phyloP scores from a whole-genome alignment of 2,888 invertebrate species.

The Automeris io region DNA sequence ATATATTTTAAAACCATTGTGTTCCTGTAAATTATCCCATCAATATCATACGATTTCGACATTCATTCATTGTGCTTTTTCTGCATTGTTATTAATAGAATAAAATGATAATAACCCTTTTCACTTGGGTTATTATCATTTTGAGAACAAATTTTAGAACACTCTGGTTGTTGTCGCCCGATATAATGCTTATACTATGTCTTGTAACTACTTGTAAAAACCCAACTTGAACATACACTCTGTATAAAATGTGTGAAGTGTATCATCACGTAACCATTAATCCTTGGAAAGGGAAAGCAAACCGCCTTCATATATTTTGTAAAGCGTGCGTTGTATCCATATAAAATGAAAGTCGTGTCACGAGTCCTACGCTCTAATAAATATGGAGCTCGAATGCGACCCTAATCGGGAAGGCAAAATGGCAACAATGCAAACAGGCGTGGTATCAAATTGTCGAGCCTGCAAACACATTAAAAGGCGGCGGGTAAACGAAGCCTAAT shows the following conservation, averaged over 20 bases:
- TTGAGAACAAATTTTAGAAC: no score
- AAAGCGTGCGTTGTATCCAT: constrained; percentile 49
- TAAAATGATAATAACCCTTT: no score
- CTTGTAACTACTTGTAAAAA: no score
- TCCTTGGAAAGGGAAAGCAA: constrained; percentile 42
- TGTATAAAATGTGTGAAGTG: constrained; percentile 11
- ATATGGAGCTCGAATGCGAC: constrained; percentile 69
- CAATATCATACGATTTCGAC: no score
- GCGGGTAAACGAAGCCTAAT: constrained; percentile 62
- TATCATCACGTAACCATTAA: constrained; percentile 27
- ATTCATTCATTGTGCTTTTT: no score
- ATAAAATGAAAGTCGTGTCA: constrained; percentile 70
- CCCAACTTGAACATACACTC: no score
- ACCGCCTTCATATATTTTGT: constrained; percentile 38
- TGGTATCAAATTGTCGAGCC: constrained; percentile 69
- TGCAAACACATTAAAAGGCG: constrained; percentile 71
- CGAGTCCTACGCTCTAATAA: constrained; percentile 69
- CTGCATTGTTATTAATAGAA: no score
- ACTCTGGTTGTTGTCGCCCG: no score
- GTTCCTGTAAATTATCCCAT: no score
- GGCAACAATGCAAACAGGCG: constrained; percentile 72
- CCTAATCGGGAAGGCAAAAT: constrained; percentile 73
- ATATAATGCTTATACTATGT: no score
- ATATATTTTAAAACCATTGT: constrained; percentile 7
- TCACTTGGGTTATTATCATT: no score